Conservation (phyloP, 2,113 vertebrate genomes). For the Archocentrus centrarchus region DNA sequence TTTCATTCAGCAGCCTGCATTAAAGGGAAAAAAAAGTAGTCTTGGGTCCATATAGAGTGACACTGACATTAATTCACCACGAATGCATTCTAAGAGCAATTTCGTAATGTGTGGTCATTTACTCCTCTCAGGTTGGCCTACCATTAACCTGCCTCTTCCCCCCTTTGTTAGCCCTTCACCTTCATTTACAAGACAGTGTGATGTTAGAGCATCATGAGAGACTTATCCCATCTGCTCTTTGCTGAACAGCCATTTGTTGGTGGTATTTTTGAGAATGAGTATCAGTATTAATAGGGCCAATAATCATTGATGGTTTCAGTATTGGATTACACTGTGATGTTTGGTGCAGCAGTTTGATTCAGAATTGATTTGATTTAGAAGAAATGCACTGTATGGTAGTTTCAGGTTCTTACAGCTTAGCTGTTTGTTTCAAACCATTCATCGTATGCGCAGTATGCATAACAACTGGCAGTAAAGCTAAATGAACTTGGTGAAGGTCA, state of each 20-base stretch:
- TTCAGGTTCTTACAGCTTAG: not conserved
- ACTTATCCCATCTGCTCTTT: not conserved
- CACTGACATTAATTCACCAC: not conserved
- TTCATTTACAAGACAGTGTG: not conserved
- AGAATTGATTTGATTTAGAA: not conserved
- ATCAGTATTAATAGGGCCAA: not conserved
- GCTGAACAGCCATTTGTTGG: not conserved
- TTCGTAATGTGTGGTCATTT: not conserved
- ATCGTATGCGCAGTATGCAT: not conserved
- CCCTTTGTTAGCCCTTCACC: not conserved
- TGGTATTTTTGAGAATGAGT: not conserved
- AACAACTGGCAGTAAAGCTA: not conserved
- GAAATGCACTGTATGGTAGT: not conserved
- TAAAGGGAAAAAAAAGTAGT: no score
- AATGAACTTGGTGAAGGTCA: not conserved
- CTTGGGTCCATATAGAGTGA: not conserved
- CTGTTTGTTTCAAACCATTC: not conserved
- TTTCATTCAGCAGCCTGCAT: not conserved
- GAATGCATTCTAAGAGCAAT: not conserved
- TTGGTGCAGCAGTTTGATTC: not conserved
- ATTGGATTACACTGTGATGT: not conserved
- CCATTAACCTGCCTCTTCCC: not conserved
- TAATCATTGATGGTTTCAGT: not conserved
- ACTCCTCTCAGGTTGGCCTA: not conserved
- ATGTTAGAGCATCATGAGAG: not conserved